A percentile compares a stretch with the other conserved stretches of the same genome.
phyloP scores from a whole-genome alignment of 2,113 vertebrate species.

The Planiliza haematocheilus region DNA sequence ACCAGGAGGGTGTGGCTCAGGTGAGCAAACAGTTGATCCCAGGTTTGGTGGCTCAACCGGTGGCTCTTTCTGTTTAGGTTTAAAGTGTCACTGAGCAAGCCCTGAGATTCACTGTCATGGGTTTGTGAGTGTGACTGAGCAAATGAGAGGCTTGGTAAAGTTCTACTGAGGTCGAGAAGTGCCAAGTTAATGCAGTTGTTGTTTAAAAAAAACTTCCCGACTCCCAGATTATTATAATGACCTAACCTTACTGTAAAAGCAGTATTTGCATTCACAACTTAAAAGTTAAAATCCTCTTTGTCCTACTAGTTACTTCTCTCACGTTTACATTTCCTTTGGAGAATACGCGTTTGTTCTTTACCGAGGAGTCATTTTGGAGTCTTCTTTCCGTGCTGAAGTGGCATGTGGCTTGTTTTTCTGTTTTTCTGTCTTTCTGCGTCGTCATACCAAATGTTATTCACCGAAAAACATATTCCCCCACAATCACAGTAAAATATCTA shows the following conservation, averaged over 20 bases:
- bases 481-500: constrained; percentile 27
- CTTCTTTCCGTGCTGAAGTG: not conserved
- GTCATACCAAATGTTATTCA: constrained; percentile 20
- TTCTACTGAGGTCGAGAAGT: no score
- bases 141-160: not conserved
- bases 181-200: not conserved
- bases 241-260: not conserved
- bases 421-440: constrained; percentile 35
- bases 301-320: not conserved
- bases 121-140: not conserved
- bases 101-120: not conserved
- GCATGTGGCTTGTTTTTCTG: constrained; percentile 38
- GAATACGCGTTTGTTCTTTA: no score
- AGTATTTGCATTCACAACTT: not conserved
- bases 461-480: constrained; percentile 27
- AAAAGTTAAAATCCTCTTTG: not conserved
- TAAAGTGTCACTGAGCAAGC: not conserved
- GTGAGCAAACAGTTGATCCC: not conserved
- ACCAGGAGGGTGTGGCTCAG: not conserved
- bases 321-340: not conserved
- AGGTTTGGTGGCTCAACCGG: not conserved
- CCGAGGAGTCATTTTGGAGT: not conserved
- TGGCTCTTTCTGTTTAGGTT: not conserved
- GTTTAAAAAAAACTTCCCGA: no score
- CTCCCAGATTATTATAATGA: no score